Conservation (phyloP, 2,888 invertebrate species). For the Tenthredo scrophulariae region DNA sequence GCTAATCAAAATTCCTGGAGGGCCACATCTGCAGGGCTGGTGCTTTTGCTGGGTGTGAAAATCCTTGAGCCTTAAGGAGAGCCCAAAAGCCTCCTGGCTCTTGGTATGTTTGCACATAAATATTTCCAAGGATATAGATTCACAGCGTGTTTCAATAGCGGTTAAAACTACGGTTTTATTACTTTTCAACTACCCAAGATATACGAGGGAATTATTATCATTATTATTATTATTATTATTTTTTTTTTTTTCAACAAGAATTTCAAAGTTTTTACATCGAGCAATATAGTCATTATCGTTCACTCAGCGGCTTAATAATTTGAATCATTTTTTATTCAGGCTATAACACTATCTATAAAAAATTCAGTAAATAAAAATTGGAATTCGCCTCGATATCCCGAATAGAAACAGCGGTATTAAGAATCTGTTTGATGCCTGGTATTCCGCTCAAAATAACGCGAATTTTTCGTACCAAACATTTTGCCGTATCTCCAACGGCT, state of each 20-base stretch:
- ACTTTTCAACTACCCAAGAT: neutral
- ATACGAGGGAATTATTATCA: neutral
- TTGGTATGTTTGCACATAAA: slow-evolving; percentile 9
- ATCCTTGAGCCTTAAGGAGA: slow-evolving; percentile 25
- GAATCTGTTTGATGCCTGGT: neutral
- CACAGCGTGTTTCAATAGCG: neutral
- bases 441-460: neutral
- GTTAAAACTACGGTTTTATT: neutral
- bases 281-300: neutral
- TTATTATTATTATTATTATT: too few species aligned
- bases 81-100: slow-evolving; percentile 31
- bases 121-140: slow-evolving; percentile 15
- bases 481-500: neutral
- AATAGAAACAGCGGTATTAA: neutral
- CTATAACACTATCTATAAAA: neutral
- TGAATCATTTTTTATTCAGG: neutral
- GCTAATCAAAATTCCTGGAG: slow-evolving; percentile 42
- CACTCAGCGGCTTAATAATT: neutral
- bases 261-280: neutral
- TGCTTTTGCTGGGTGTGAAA: neutral
- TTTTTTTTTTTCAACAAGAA: neutral
- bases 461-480: neutral
- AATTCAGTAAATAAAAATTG: neutral
- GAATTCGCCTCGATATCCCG: neutral
- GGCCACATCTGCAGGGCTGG: neutral